A percentile compares a stretch with the other conserved stretches of the same genome.
phyloP scores from a whole-genome alignment of 2,113 vertebrate genomes.

The Eublepharis macularius region DNA sequence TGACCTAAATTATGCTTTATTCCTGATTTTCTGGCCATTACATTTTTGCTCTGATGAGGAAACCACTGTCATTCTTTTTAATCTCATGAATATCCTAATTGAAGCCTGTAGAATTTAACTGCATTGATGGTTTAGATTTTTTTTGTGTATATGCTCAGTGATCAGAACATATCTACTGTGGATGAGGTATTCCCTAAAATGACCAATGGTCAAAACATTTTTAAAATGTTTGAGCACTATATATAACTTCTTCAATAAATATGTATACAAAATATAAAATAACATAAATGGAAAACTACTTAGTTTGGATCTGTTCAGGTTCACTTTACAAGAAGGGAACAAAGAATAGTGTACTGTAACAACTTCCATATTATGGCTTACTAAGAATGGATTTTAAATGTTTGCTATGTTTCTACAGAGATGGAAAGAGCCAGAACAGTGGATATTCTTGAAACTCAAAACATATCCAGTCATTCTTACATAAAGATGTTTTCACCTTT shows the following conservation, averaged over 20 bases:
- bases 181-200: background rate
- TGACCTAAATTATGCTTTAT: background rate
- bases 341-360: background rate
- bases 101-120: conserved; percentile 3
- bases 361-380: background rate
- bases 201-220: background rate
- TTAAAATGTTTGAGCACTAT: background rate
- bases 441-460: background rate
- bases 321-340: conserved; percentile 9
- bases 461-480: background rate
- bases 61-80: background rate
- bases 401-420: background rate
- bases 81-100: background rate
- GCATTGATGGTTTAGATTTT: background rate
- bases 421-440: background rate
- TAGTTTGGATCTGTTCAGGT: background rate
- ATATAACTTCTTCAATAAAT: conserved; percentile 7
- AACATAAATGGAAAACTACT: background rate
- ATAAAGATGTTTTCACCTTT: background rate
- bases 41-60: background rate
- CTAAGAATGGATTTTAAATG: background rate
- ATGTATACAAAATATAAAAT: background rate
- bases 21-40: background rate
- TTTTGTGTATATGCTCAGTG: background rate
- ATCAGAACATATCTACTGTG: background rate